These are phyloP conservation scores for Pemphredon lugubris DNA, from an alignment of 2,888 invertebrate genomes.

Conservation along the genomic window DNA sequence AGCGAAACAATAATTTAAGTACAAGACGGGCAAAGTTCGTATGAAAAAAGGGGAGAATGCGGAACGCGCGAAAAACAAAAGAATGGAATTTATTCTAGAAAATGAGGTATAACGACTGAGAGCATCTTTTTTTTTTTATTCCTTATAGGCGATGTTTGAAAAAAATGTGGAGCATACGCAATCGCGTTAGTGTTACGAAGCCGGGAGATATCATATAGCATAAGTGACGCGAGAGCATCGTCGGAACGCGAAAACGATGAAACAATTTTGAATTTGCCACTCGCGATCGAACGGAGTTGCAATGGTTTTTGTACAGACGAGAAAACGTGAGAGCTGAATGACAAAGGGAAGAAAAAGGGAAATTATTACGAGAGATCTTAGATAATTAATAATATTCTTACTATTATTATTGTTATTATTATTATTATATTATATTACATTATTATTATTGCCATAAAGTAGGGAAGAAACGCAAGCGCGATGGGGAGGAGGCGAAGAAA, in stretches of 20 bases:
- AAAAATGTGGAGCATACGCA: not conserved
- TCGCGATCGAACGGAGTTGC: too few relatives aligned
- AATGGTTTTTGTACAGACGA: constrained; percentile 57
- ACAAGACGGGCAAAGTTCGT: not conserved
- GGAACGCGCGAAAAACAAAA: not conserved
- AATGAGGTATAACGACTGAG: constrained; percentile 43
- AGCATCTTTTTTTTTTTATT: constrained; percentile 52
- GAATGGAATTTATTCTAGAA: not conserved
- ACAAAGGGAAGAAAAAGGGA: constrained; percentile 5
- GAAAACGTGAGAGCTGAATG: constrained; percentile 17
- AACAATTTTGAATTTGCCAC: too few relatives aligned
- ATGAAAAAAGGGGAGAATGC: too few relatives aligned
- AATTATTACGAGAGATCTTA: constrained; percentile 42
- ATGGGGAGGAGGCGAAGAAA: constrained; percentile 34
- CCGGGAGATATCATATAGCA: constrained; percentile 18
- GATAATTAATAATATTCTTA: constrained; percentile 55
- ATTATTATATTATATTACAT: constrained; percentile 38
- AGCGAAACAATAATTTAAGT: not conserved
- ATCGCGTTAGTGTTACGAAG: constrained; percentile 1
- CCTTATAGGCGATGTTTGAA: constrained; percentile 51
- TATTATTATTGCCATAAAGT: constrained; percentile 47
- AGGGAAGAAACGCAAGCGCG: constrained; percentile 48
- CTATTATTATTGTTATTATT: constrained; percentile 52
- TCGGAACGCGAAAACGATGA: too few relatives aligned
- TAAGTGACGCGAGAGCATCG: too few relatives aligned